These are phyloP conservation scores for Bembecia ichneumoniformis DNA, from an alignment of 2,888 invertebrate genomes.

Conservation along the genomic window DNA sequence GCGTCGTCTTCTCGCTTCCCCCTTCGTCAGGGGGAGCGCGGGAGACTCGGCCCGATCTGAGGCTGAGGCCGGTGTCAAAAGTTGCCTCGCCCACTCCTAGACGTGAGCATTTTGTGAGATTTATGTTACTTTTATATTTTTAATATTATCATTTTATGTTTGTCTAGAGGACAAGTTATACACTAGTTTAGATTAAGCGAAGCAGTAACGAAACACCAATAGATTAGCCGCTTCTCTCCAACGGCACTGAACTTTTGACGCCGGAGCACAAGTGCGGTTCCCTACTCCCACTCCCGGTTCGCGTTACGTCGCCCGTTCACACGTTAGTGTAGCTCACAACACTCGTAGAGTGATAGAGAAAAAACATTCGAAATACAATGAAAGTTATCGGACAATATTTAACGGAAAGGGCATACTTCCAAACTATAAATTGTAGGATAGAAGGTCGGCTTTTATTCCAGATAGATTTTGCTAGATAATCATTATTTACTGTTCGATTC, in stretches of 20 bases:
- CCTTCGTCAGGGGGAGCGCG: too few species aligned
- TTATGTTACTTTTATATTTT: slow-evolving; percentile 66
- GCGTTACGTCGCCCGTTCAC: slow-evolving; percentile 20
- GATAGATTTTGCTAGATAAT: slow-evolving; percentile 71
- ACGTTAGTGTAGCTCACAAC: slow-evolving; percentile 62
- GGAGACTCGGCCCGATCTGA: slow-evolving; percentile 11
- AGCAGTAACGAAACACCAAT: slow-evolving; percentile 71
- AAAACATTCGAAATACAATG: slow-evolving; percentile 58
- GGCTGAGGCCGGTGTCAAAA: slow-evolving; percentile 37
- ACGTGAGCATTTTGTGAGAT: slow-evolving; percentile 70
- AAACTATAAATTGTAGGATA: slow-evolving; percentile 67
- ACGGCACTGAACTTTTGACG: slow-evolving; percentile 65
- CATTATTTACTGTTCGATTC: slow-evolving; percentile 55
- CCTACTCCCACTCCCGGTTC: slow-evolving; percentile 4
- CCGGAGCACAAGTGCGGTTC: slow-evolving; percentile 45
- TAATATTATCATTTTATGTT: slow-evolving; percentile 53
- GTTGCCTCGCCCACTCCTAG: slow-evolving; percentile 62
- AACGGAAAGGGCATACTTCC: slow-evolving; percentile 68
- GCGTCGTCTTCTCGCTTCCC: too few species aligned
- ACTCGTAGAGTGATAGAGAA: slow-evolving; percentile 67
- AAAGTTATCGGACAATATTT: slow-evolving; percentile 69
- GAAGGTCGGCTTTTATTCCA: slow-evolving; percentile 69
- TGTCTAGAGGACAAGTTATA: slow-evolving; percentile 69
- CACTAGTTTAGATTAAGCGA: slow-evolving; percentile 71
- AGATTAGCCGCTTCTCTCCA: slow-evolving; percentile 71